Conservation (phyloP, 2,888 invertebrate species). For the Cataglyphis altisquamis region DNA sequence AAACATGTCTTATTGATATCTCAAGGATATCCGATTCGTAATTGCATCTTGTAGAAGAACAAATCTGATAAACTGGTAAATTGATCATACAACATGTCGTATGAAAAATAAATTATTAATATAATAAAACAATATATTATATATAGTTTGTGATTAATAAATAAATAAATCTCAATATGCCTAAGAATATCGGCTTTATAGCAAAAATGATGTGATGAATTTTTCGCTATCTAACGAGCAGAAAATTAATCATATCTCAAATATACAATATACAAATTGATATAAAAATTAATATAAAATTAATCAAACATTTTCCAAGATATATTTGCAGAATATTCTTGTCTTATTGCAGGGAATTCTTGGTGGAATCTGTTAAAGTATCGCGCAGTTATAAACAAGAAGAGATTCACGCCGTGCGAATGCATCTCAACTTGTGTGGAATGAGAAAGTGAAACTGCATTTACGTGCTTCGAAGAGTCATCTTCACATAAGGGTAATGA, state of each 20-base stretch:
- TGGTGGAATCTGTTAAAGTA: background rate
- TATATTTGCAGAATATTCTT: background rate
- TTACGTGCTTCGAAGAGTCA: constrained; percentile 38
- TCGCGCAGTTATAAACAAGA: background rate
- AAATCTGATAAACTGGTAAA: background rate
- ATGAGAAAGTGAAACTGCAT: constrained; percentile 64
- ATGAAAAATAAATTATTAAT: background rate
- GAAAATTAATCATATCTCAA: background rate
- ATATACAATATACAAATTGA: no score
- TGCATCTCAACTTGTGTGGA: constrained; percentile 18
- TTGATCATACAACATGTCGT: background rate
- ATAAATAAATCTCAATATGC: background rate
- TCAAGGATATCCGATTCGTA: background rate
- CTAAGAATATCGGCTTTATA: background rate
- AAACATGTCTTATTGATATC: constrained; percentile 1
- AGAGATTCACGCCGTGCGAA: background rate
- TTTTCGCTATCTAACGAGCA: background rate
- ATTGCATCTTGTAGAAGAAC: background rate
- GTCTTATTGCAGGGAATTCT: background rate
- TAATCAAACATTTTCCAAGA: background rate
- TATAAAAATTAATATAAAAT: background rate
- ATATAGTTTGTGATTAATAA: background rate
- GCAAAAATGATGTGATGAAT: background rate
- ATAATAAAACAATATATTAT: background rate
- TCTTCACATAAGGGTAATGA: background rate